These are phyloP conservation scores for Baccha elongata DNA, from an alignment of 2,888 invertebrate genomes.

Conservation along the genomic window DNA sequence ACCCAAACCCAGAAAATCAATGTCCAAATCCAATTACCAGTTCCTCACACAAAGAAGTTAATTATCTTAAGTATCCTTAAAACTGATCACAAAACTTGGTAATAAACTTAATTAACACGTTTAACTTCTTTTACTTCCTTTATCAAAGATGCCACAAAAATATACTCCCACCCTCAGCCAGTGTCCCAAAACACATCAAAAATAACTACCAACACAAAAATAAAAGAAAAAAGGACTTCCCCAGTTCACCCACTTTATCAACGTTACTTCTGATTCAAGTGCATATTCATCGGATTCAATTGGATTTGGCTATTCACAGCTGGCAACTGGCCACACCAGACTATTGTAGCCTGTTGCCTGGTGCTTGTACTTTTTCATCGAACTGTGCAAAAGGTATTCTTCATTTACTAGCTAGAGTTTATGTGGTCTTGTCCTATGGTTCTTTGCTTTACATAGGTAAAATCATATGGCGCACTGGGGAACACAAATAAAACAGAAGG, in stretches of 20 bases:
- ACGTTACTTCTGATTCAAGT: slow-evolving; percentile 43
- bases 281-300: slow-evolving; percentile 47
- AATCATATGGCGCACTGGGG: not conserved
- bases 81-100: slow-evolving; percentile 25
- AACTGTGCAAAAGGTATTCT: not conserved
- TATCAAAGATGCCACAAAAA: slow-evolving; percentile 4
- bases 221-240: slow-evolving; percentile 17
- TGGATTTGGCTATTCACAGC: slow-evolving; percentile 40
- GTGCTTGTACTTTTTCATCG: not conserved
- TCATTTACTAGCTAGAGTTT: slow-evolving; percentile 6
- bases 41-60: slow-evolving; percentile 17
- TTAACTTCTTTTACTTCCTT: slow-evolving; percentile 13
- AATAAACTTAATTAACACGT: slow-evolving; percentile 25
- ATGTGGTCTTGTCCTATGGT: slow-evolving; percentile 9
- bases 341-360: not conserved
- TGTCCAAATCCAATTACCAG: slow-evolving; percentile 23
- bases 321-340: slow-evolving; percentile 17
- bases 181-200: no score
- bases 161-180: not conserved
- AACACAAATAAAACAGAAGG: not conserved
- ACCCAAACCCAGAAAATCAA: no score
- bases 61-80: slow-evolving; percentile 22
- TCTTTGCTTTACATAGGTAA: not conserved
- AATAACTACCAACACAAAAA: not conserved
- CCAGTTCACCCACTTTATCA: slow-evolving; percentile 37